These are phyloP conservation scores for Blastobasis adustella DNA, from an alignment of 2,888 invertebrate genomes.

Conservation along the genomic window DNA sequence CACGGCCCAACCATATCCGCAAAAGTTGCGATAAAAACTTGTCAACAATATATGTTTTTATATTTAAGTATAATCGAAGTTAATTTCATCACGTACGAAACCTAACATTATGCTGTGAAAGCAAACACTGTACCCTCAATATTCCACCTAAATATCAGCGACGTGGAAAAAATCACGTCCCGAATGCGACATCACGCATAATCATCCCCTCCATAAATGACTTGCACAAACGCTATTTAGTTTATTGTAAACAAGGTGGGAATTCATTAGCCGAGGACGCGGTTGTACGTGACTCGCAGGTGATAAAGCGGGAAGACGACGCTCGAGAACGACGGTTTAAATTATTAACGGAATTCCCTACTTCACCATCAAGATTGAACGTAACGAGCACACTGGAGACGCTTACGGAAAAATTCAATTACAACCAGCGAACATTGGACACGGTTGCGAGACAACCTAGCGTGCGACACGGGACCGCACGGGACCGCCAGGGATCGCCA, in stretches of 20 bases:
- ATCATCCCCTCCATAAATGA: slow-evolving; percentile 54
- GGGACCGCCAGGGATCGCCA: slow-evolving; percentile 5
- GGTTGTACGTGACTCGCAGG: slow-evolving; percentile 54
- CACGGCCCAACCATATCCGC: too few relatives aligned
- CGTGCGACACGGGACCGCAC: slow-evolving; percentile 22
- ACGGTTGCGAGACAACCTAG: slow-evolving; percentile 8
- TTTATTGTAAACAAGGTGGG: slow-evolving; percentile 63
- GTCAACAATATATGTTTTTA: too few relatives aligned
- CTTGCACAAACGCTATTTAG: slow-evolving; percentile 57
- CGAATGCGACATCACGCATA: slow-evolving; percentile 49
- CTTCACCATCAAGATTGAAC: slow-evolving; percentile 19
- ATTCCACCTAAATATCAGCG: too few relatives aligned
- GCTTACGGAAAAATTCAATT: slow-evolving; percentile 1
- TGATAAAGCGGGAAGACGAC: slow-evolving; percentile 40
- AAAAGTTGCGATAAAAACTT: too few relatives aligned
- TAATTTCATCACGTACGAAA: too few relatives aligned
- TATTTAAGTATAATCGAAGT: too few relatives aligned
- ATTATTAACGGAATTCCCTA: slow-evolving; percentile 42
- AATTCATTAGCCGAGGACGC: slow-evolving; percentile 53
- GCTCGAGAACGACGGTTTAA: slow-evolving; percentile 36
- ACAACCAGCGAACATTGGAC: background rate
- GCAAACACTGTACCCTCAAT: too few relatives aligned
- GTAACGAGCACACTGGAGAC: background rate
- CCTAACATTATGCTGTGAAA: too few relatives aligned
- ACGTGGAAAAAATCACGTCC: slow-evolving; percentile 30